phyloP scores from a whole-genome alignment of 2,797 vertebrate genomes.

The Hybognathus amarus region DNA sequence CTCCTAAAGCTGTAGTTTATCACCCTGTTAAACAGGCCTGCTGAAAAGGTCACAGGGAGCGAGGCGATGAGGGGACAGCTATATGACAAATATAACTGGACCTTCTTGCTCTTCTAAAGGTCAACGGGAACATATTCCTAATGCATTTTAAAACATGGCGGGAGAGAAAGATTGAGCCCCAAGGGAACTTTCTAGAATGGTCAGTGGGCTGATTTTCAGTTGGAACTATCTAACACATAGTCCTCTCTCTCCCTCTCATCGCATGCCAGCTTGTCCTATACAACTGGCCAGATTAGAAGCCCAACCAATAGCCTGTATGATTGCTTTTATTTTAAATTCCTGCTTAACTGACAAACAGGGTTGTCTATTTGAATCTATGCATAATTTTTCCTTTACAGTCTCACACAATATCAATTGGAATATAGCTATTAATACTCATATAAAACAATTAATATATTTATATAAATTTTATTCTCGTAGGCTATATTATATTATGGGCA shows the following conservation, averaged over 20 bases:
- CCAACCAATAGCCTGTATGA: background rate
- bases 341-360: background rate
- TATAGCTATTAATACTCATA: background rate
- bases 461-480: background rate
- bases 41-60: constrained; percentile 53
- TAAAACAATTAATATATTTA: background rate
- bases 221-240: constrained; percentile 7
- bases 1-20: constrained; percentile 42
- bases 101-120: constrained; percentile 49
- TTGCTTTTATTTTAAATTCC: background rate
- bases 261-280: background rate
- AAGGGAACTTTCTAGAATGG: background rate
- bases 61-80: constrained; percentile 23
- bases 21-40: constrained; percentile 35
- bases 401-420: background rate
- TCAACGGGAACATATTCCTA: constrained; percentile 42
- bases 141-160: constrained; percentile 21
- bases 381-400: background rate
- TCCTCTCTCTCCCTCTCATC: constrained; percentile 8
- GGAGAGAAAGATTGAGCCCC: background rate
- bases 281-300: background rate
- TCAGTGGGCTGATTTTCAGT: background rate
- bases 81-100: constrained; percentile 51
- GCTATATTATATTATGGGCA: background rate
- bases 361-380: background rate